phyloP scores from a whole-genome alignment of 2,113 vertebrate species.

The Salvelinus fontinalis region DNA sequence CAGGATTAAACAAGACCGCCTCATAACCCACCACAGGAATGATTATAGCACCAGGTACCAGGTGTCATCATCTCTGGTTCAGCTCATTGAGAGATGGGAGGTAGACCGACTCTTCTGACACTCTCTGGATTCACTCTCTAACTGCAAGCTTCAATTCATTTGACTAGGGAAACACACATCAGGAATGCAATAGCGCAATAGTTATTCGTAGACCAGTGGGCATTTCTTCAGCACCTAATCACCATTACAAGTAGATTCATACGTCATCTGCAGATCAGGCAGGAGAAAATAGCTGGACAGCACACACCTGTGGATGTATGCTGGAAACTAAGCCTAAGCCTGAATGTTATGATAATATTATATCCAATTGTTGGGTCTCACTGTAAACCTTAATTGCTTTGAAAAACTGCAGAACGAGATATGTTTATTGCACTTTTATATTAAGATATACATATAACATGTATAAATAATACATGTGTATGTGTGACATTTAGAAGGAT shows the following conservation, averaged over 20 bases:
- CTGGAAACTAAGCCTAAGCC: conserved; percentile 16
- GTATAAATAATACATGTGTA: conserved; percentile 66
- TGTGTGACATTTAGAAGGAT: conserved; percentile 24
- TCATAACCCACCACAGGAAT: conserved; percentile 24
- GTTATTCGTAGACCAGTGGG: not conserved
- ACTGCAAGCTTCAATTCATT: conserved; percentile 5
- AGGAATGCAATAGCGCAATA: conserved; percentile 11
- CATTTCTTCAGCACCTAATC: conserved; percentile 19
- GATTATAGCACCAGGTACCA: conserved; percentile 48
- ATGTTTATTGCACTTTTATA: conserved; percentile 88
- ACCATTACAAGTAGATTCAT: conserved; percentile 10
- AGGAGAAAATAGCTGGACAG: conserved; percentile 6
- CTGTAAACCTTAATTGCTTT: conserved; percentile 65
- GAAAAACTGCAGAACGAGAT: conserved; percentile 51
- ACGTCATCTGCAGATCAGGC: conserved; percentile 37
- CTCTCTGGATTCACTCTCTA: conserved; percentile 43
- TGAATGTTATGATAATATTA: conserved; percentile 48
- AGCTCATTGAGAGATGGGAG: conserved; percentile 80
- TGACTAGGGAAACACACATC: conserved; percentile 24
- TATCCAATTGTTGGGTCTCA: not conserved
- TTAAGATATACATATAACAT: conserved; percentile 83
- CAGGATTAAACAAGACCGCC: conserved; percentile 21
- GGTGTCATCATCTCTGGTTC: conserved; percentile 7
- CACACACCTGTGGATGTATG: conserved; percentile 11
- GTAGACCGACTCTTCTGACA: conserved; percentile 68